Evolutionary conservation across 2,888 invertebrate genomes (phyloP).

Genomic region (Drosophila cyrtoloma): DNA sequence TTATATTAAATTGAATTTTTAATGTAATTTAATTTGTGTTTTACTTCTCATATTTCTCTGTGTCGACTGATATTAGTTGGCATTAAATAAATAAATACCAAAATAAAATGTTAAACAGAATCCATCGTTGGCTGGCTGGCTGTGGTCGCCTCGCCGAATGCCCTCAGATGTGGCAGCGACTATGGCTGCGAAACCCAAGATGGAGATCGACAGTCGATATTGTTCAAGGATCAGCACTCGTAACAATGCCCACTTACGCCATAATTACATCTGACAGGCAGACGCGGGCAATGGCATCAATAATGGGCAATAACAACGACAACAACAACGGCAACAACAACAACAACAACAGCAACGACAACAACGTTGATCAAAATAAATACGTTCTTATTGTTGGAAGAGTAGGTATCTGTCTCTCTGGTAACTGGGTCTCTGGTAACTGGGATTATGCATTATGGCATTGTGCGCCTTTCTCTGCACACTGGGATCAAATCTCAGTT

Average conservation of each 20-base stretch:
- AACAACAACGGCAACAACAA: conserved; percentile 18
- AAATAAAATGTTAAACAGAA: not conserved
- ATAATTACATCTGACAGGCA: conserved; percentile 66
- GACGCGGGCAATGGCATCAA: conserved; percentile 17
- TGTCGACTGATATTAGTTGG: too few relatives aligned
- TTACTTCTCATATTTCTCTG: not conserved
- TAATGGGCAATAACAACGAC: conserved; percentile 14
- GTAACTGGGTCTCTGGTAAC: conserved; percentile 37
- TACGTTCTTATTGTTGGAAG: not conserved
- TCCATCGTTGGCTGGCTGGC: not conserved
- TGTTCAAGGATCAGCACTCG: conserved; percentile 41
- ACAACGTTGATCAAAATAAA: conserved; percentile 14
- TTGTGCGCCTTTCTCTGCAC: conserved; percentile 32
- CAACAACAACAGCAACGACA: conserved; percentile 17
- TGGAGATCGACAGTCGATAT: conserved; percentile 37
- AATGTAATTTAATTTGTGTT: not conserved
- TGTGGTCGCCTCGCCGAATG: conserved; percentile 1
- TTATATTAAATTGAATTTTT: not conserved
- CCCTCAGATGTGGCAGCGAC: conserved; percentile 6
- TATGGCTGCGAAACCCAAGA: conserved; percentile 21
- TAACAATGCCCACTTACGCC: conserved; percentile 72
- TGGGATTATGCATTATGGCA: conserved; percentile 23
- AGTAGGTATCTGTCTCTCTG: conserved; percentile 30
- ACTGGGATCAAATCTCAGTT: conserved; percentile 35
- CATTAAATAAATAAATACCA: not conserved